Evolutionary conservation across 1,140 invertebrate species (phyloP).

Genomic region (Drosophila melanogaster): Release_6_plus_ISO1_MT NT_033777.3:11086001-11086500

Average conservation of each 20-base stretch:
- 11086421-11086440: constrained; percentile 79
- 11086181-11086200: constrained; percentile 52
- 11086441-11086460: constrained; percentile 63
- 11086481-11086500: background rate
- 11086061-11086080: background rate
- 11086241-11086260: constrained; percentile 52
- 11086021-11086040: background rate
- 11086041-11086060: background rate
- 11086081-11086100: constrained; percentile 23
- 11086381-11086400: constrained; percentile 42
- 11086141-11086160: constrained; percentile 11
- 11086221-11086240: constrained; percentile 46
- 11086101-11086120: constrained; percentile 56
- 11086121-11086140: constrained; percentile 68
- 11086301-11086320: background rate
- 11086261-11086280: constrained; percentile 50
- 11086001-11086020: no score
- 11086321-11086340: background rate
- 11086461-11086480: constrained; percentile 13
- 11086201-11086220: constrained; percentile 79
- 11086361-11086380: constrained; percentile 45
- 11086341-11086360: constrained; percentile 44
- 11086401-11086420: constrained; percentile 63
- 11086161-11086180: constrained; percentile 7
- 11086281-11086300: background rate